Evolutionary conservation across 2,797 vertebrate species (phyloP), one percentile per base, ranked within the genome.

Genomic region (Gastrophryne carolinensis): DNA sequence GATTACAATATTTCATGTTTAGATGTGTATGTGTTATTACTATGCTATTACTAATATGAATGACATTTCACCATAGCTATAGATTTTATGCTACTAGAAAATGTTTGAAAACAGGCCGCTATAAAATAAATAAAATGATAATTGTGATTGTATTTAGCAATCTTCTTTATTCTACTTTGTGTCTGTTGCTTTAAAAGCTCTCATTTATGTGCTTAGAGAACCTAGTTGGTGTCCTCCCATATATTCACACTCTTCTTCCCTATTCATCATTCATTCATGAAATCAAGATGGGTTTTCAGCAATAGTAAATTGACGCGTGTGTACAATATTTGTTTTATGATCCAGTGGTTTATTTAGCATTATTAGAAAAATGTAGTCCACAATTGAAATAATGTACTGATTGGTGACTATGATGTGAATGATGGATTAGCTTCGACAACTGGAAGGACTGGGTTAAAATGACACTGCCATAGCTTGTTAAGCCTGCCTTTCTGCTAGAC

Each of bases 121-220:
- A n/a, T n/a, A n/a, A n/a, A n/a, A n/a, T n/a, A n/a, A n/a, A n/a
- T n/a, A n/a, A n/a, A n/a, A n/a, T n/a, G n/a, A n/a, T n/a, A n/a
- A n/a, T n/a, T n/a, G n/a, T n/a, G n/a, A n/a, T n/a, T n/a, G n/a
- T n/a, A n/a, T n/a, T n/a, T n/a, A 44, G 39, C 39, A 4, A 44
- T n/a, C 15, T 5, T 44, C 8, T n/a, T 44, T 7, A 7, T 35
- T 66, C 32, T 62, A n/a, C 23, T 29, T 15, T 26, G 34, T 56
- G 37, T 24, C 15, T 72, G 39, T 65, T 24, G 11, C 29, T 64
- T 78, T 72, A 72, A 65, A 24, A 50, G 13, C 1, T 17, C 68
- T 65, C 50, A 78, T 78, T 72, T 72, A 41, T 78, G 72, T 78
- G 60, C 68, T 10, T 21, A 34, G 19, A 30, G 17, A 44, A 32